Evolutionary conservation across 2,113 vertebrate species (phyloP), one percentile per base, ranked within the genome.

Genomic region (Atractosteus spatula): DNA sequence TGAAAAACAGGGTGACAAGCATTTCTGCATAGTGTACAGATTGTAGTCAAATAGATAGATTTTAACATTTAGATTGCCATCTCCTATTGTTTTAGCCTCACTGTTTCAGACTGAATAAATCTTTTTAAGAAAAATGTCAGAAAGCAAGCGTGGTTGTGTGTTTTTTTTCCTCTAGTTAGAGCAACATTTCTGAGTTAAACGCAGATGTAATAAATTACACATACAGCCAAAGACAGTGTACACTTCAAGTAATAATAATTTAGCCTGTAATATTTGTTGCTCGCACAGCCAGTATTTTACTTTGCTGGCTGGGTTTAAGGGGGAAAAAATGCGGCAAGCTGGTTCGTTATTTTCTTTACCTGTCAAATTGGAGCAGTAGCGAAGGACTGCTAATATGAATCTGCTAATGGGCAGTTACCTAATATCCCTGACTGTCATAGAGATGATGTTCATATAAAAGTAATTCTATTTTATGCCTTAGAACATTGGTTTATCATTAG

Each of bases 401-500:
- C 56, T 61, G 54, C 78, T 81, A 85, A 85, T 85, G 70, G 78
- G 73, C 71, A 78, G 77, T 81, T 83, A 79, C 75, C 77, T 77
- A 75, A 80, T 85, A 78, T 80, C 56, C 74, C 62, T 51, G 45
- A 68, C 65, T 77, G 75, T 73, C 61, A 72, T 74, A 75, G 71
- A 74, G 78, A 78, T 76, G 77, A 74, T 71, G 79, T 80, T 77
- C 75, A 73, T 75, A 80, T 80, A 68, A 81, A 70, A 78, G 70
- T 71, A 77, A 71, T 74, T 77, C 69, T 68, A 69, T 79, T 73
- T 75, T 69, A 72, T 74, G 57, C 63, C 76, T 73, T 71, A 76
- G 75, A 81, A 80, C 76, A 84, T 73, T 80, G 78, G 75, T 82
- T 85, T 81, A 78, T 81, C 76, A 79, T 76, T 74, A 76, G 76